Base-by-base conservation (phyloP, 2,888 invertebrate species). In the Lycia hirtaria region DNA sequence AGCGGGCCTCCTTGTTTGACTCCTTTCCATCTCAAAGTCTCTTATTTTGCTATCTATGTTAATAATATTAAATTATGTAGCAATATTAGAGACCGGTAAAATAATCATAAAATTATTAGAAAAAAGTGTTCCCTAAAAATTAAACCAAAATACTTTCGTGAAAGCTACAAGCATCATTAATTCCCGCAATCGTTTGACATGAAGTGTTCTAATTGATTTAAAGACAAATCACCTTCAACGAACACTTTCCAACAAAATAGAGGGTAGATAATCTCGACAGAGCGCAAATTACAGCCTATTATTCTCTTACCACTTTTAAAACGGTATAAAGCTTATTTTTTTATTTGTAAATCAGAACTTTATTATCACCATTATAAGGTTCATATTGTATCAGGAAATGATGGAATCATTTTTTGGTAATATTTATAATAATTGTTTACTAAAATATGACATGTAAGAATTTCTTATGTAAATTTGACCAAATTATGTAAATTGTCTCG, bases 241-340 rank as follows among this genome's bases (percentile, higher is more conserved):
- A 48, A 40, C 49, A 48, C 43, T 55, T 59, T 60, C 56, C 56
- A 33, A 58, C 57, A 56, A 66, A 62, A 66, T 48, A 56, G 43
- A 35, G 47, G 57, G 50, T 59, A 64, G 53, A 56, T 64, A 58
- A 62, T 43, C 45, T 24, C 43, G 52, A 61, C 57, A 59, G 38
- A 60, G 35, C 67, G 50, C 62, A 35, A 62, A 64, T 57, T 38
- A 55, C 56, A 52, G 57, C 19, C 59, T 54, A 57, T 54, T 66
- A 66, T 52, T 19, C 14, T 17, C 6, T 5, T 22, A 10, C 17
- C 22, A 37, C 15, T 26, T 35, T 37, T 20, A 15, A 48, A 56
- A 55, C 20, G 20, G 22, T 4, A 2, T 33, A 50, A 30, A 47
- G 24, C 26, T 7, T 15, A 4, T 17, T 17, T 32, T 37, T 5